Conservation (phyloP, 2,797 vertebrate genomes). For the Dicrostonyx torquatus region DNA sequence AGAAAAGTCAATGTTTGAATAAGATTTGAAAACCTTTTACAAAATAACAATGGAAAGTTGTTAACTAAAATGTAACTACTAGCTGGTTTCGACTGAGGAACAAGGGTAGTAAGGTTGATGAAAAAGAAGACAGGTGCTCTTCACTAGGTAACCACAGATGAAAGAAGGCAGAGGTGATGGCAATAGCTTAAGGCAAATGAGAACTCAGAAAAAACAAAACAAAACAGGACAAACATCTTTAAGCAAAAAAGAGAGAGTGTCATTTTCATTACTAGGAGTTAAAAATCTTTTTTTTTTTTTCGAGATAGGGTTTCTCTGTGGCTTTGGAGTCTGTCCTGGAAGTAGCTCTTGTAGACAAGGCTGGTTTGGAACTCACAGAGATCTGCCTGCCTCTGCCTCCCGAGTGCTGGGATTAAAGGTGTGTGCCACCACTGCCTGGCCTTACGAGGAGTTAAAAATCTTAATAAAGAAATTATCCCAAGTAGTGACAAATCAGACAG, state of each 20-base stretch:
- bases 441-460: background rate
- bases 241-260: background rate
- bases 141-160: background rate
- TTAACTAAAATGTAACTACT: background rate
- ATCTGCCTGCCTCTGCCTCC: too few relatives aligned
- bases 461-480: conserved; percentile 12
- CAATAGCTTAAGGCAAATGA: background rate
- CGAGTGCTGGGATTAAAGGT: too few relatives aligned
- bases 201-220: background rate
- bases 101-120: background rate
- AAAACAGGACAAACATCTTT: background rate
- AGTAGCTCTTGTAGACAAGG: too few relatives aligned
- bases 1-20: conserved; percentile 29
- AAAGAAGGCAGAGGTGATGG: background rate
- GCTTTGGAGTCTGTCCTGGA: too few relatives aligned
- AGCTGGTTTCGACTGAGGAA: background rate
- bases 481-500: background rate
- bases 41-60: background rate
- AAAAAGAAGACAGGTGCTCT: background rate
- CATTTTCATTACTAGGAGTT: conserved; percentile 5
- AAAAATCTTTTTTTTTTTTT: too few relatives aligned
- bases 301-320: too few relatives aligned
- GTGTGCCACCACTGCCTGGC: too few relatives aligned
- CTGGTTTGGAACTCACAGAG: too few relatives aligned
- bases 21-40: conserved; percentile 22